Evolutionary conservation across 1,140 invertebrate species (phyloP).

Genomic region (Bombyx mori): DNA sequence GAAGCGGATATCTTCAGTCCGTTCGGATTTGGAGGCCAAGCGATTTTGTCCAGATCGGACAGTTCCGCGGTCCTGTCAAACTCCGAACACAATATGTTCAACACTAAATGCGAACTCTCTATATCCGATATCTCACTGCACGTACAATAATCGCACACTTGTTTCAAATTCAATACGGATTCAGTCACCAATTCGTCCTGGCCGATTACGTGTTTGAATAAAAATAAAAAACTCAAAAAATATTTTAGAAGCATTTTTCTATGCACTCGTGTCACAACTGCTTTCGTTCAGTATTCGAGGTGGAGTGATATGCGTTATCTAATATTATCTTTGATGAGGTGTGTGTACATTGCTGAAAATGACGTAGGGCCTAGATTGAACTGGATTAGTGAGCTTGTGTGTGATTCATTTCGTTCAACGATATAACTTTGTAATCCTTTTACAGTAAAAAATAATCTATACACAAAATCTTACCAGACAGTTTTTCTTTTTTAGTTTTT

Average conservation of each 20-base stretch:
- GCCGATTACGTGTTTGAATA: slow-evolving; percentile 26
- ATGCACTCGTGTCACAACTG: slow-evolving; percentile 23
- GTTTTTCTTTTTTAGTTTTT: no score
- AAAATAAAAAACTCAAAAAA: slow-evolving; percentile 46
- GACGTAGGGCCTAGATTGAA: slow-evolving; percentile 26
- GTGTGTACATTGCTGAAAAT: slow-evolving; percentile 48
- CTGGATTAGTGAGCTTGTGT: slow-evolving; percentile 14
- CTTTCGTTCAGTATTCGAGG: slow-evolving; percentile 40
- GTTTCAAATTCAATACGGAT: slow-evolving; percentile 38
- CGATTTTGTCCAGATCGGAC: slow-evolving; percentile 56
- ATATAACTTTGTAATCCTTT: no score
- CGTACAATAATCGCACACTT: slow-evolving; percentile 52
- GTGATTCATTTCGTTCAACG: slow-evolving; percentile 13
- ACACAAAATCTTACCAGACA: no score
- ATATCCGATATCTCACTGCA: slow-evolving; percentile 61
- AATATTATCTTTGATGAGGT: slow-evolving; percentile 40
- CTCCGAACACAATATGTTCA: slow-evolving; percentile 60
- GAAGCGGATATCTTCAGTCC: slow-evolving; percentile 54
- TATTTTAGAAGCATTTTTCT: slow-evolving; percentile 18
- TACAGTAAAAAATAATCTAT: no score
- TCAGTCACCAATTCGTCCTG: slow-evolving; percentile 27
- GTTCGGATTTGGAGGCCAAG: slow-evolving; percentile 57
- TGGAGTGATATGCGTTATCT: slow-evolving; percentile 56
- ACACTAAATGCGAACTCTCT: slow-evolving; percentile 49
- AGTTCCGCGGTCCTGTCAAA: slow-evolving; percentile 46